These are phyloP conservation scores for Phylloscopus whistleri DNA, from an alignment of 2,113 vertebrate species.

Conservation along the genomic window DNA sequence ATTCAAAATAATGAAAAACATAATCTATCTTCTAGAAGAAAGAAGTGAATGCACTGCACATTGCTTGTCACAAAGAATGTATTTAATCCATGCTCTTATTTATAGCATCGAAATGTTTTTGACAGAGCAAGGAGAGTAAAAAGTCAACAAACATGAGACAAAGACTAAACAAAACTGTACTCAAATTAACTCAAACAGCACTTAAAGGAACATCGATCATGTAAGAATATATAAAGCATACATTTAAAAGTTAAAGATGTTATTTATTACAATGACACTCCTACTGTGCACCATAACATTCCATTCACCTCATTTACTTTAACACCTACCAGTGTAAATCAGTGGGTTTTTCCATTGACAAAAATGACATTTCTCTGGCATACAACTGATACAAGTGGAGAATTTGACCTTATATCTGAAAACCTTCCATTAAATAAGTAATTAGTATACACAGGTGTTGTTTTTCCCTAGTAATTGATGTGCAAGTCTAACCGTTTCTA, in stretches of 20 bases:
- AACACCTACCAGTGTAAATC: not conserved
- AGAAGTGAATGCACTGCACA: conserved; percentile 43
- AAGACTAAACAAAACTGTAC: conserved; percentile 65
- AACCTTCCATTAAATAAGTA: conserved; percentile 6
- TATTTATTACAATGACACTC: not conserved
- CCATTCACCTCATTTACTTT: not conserved
- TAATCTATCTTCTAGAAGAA: conserved; percentile 66
- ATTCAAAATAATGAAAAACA: conserved; percentile 71
- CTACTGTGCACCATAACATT: not conserved
- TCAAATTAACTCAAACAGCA: conserved; percentile 48
- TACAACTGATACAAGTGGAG: not conserved
- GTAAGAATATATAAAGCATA: not conserved
- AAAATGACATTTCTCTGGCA: not conserved
- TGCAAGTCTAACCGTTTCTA: conserved; percentile 18
- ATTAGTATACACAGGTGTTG: conserved; percentile 25
- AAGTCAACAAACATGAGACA: conserved; percentile 73
- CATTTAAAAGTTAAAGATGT: conserved; percentile 18
- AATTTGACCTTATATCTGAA: conserved; percentile 7
- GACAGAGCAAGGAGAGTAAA: conserved; percentile 70
- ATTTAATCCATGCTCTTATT: conserved; percentile 74
- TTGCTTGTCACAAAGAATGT: conserved; percentile 69
- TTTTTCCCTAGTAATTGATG: conserved; percentile 23
- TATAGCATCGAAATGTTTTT: conserved; percentile 70
- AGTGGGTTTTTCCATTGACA: not conserved
- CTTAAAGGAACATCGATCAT: conserved; percentile 52